Evolutionary conservation across 2,797 vertebrate species (phyloP), one percentile per base, ranked within the genome.

Genomic region (Enteromius radiatus): DNA sequence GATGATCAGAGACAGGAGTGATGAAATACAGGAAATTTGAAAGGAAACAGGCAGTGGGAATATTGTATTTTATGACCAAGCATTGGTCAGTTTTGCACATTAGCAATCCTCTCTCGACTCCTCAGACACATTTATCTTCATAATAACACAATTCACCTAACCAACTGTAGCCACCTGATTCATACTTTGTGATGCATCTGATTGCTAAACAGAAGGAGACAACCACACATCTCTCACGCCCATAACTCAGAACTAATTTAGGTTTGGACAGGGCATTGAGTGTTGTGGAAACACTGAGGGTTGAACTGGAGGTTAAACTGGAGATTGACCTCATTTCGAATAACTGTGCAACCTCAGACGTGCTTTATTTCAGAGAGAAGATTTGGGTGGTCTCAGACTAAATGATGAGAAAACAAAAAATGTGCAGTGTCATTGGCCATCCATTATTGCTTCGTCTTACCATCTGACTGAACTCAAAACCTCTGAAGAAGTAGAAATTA

Each of bases 341-440:
- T 80, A 7, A 28, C 49, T 56, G n/a, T 78, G 43, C 49, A 69
- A 80, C 10, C 36, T 80, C 33, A 56, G 23, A 70, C 9, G 6
- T 41, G 33, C n/a, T 79, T 68, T 28, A 80, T 80, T 63, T 63
- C 36, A 1, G 0, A 54, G n/a, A 26, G 21, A 68, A 17, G 17
- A 3, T 80, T 70, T 80, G 65, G 65, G 78, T 80, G 78, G 78
- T 59, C 63, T 79, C 49, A 74, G 71, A 75, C 31, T 75, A 75
- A 56, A 59, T 0, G 11, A 4, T 0, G 10, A 41, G 17, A 69
- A 28, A 80, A 23, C 4, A 26, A 9, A 11, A 31, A 45, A 4
- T 45, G 26, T 78, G 21, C 28, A 33, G 45, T 23, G 43, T 23
- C 31, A 64, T 0, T 31, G 43, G 43, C 9, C 26, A 49, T 23